Conservation (phyloP, 2,113 vertebrate species). For the Budorcas taxicolor region DNA sequence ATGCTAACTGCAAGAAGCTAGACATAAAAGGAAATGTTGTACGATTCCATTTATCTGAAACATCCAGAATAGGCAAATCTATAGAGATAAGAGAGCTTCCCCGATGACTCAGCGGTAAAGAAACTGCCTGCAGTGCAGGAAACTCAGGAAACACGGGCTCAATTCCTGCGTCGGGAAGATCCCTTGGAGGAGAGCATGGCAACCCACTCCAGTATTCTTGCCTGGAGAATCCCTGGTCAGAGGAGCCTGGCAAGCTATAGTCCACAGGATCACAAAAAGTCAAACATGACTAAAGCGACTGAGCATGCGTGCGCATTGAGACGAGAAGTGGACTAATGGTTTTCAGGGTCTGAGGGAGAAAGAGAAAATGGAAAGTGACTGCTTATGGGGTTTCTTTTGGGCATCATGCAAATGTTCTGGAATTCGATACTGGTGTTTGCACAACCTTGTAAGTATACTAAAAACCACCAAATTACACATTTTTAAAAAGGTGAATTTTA, state of each 20-base stretch:
- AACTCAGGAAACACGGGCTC: neutral
- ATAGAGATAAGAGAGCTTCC: neutral
- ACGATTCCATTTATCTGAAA: neutral
- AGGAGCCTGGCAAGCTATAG: neutral
- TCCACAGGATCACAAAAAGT: neutral
- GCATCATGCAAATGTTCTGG: neutral
- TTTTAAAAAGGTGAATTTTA: neutral
- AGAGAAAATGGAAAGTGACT: neutral
- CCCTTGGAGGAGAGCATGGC: neutral
- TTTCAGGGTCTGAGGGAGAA: neutral
- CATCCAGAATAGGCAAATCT: neutral
- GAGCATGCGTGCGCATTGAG: neutral
- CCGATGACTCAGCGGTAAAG: neutral
- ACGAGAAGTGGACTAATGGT: neutral
- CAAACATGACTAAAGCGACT: neutral
- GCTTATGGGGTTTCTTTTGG: neutral
- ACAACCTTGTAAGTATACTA: neutral
- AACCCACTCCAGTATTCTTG: neutral
- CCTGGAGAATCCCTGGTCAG: neutral
- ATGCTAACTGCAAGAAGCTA: neutral
- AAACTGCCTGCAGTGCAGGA: neutral
- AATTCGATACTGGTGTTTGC: neutral
- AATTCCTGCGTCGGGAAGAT: neutral
- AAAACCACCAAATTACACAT: neutral
- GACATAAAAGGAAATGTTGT: neutral